Percentiles rank a stretch among this genome's conserved stretches.
Conservation (phyloP, 2,113 vertebrate genomes). For the Lipotes vexillifer region DNA sequence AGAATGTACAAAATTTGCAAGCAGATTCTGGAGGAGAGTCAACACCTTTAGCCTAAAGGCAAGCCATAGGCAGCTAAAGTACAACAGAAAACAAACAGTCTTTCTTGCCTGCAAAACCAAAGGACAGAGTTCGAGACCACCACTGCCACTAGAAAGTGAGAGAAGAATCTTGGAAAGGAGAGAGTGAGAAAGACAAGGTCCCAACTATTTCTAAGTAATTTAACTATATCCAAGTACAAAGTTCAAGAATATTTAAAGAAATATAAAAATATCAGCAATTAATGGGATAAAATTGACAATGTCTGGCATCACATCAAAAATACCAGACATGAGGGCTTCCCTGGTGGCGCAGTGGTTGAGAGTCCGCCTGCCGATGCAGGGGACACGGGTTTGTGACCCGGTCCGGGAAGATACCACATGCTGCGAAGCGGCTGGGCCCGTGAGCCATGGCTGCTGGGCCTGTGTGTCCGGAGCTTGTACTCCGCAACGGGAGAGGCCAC, state of each 20-base stretch:
- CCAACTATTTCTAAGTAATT: conserved; percentile 24
- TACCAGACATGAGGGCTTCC: neutral
- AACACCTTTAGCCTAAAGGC: neutral
- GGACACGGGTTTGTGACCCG: too few relatives aligned
- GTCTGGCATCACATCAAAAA: neutral
- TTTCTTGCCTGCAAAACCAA: neutral
- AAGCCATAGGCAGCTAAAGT: neutral
- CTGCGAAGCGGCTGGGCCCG: too few relatives aligned
- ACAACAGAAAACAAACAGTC: neutral
- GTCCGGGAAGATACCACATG: too few relatives aligned
- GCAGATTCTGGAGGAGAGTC: neutral
- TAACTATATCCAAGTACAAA: neutral
- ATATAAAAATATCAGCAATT: neutral
- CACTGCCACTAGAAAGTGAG: neutral
- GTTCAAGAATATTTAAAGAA: conserved; percentile 33
- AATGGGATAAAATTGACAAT: conserved; percentile 1
- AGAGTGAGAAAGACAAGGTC: neutral
- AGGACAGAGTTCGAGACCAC: neutral
- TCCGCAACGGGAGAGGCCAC: too few relatives aligned
- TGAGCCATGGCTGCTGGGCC: too few relatives aligned
- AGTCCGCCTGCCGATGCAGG: too few relatives aligned
- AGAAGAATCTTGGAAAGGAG: neutral
- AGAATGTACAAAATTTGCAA: neutral
- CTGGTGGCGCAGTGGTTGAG: too few relatives aligned
- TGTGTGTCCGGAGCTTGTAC: too few relatives aligned